Percentiles rank a stretch among this genome's conserved stretches.
Evolutionary conservation across 2,113 vertebrate genomes (phyloP).

Genomic region (Dissostichus mawsoni): DNA sequence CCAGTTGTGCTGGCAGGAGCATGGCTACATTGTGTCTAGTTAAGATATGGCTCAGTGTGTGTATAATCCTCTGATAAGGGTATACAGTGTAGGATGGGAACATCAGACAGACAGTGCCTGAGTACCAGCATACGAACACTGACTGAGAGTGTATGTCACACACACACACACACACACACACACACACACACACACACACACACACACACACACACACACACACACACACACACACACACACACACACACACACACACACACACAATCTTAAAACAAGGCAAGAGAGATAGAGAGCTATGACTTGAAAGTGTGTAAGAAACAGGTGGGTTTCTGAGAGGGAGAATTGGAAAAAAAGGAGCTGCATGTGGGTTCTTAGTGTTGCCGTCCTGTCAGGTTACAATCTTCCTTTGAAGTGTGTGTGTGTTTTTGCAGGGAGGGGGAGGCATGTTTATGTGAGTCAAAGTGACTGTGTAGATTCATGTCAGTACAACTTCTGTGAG

Average conservation of each 20-base stretch:
- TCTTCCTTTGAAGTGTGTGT: conserved; percentile 76
- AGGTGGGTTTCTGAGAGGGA: conserved; percentile 70
- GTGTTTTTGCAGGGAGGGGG: conserved; percentile 64
- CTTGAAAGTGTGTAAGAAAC: conserved; percentile 71
- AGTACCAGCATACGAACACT: conserved; percentile 74
- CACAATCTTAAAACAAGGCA: conserved; percentile 43
- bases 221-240: conserved; percentile 36
- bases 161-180: conserved; percentile 24
- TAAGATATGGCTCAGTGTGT: conserved; percentile 46
- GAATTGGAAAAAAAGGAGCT: conserved; percentile 38
- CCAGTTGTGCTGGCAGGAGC: conserved; percentile 41
- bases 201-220: conserved; percentile 34
- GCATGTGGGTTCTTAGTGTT: conserved; percentile 76
- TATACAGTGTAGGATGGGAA: conserved; percentile 62
- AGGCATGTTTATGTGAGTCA: conserved; percentile 78
- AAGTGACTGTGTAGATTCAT: conserved; percentile 76
- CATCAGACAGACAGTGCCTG: conserved; percentile 63
- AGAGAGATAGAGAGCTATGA: conserved; percentile 29
- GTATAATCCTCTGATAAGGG: conserved; percentile 69
- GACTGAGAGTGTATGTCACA: conserved; percentile 40
- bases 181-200: conserved; percentile 26
- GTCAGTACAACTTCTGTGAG: conserved; percentile 70
- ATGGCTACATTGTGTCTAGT: conserved; percentile 68
- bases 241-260: conserved; percentile 22
- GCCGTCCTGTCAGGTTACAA: conserved; percentile 71